Percentiles rank a stretch among this genome's conserved stretches.
These are phyloP conservation scores for Ennomos erosarius DNA, from an alignment of 2,888 invertebrate species.

Conservation along the genomic window DNA sequence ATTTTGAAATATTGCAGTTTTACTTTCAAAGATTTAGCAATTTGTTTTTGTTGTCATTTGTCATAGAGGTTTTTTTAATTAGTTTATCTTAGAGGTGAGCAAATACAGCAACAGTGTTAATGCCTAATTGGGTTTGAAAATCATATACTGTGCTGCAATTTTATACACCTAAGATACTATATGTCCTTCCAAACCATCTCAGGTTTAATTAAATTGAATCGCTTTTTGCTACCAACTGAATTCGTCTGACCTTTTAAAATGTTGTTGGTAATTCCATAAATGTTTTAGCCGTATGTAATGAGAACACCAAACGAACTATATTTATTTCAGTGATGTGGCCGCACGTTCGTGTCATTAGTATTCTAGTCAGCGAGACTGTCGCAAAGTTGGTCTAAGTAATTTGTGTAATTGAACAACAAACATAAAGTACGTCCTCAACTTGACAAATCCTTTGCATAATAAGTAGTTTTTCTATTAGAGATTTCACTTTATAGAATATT, in stretches of 20 bases:
- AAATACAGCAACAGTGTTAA: constrained; percentile 6
- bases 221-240: not conserved
- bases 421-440: constrained; percentile 39
- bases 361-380: constrained; percentile 31
- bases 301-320: constrained; percentile 1
- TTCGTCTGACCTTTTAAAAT: not conserved
- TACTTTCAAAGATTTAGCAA: not conserved
- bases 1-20: not conserved
- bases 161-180: too few species aligned
- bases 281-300: constrained; percentile 1
- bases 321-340: constrained; percentile 17
- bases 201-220: constrained; percentile 1
- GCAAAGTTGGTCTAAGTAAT: constrained; percentile 37
- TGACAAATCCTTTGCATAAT: constrained; percentile 28
- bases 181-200: too few species aligned
- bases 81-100: not conserved
- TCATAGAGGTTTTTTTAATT: too few species aligned
- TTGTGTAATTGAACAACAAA: constrained; percentile 40
- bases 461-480: constrained; percentile 18
- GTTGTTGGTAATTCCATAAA: not conserved
- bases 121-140: constrained; percentile 11
- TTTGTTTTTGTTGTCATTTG: not conserved
- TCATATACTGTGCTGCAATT: not conserved
- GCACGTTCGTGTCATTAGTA: constrained; percentile 29
- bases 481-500: not conserved